phyloP scores from a whole-genome alignment of 2,888 invertebrate species.

The Apamea monoglypha region DNA sequence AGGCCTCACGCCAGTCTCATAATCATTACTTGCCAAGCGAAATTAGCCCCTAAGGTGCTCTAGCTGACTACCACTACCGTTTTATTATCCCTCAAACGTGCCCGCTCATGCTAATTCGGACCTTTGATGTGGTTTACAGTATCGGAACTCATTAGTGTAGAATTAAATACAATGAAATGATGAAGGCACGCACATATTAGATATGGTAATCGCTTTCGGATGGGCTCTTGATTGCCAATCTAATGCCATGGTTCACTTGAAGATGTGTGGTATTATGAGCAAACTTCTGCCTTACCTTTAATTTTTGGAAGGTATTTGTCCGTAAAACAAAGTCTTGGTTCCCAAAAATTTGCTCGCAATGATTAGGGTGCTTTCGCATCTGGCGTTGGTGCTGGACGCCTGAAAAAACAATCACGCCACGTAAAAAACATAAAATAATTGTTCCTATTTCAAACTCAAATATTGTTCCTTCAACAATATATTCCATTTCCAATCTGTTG shows the following conservation, averaged over 20 bases:
- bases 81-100: constrained; percentile 88
- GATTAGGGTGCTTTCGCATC: background rate
- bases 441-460: background rate
- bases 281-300: constrained; percentile 3
- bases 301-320: constrained; percentile 22
- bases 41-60: constrained; percentile 89
- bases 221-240: constrained; percentile 44
- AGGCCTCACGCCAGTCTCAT: constrained; percentile 80
- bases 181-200: constrained; percentile 62
- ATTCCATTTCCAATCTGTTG: constrained; percentile 33
- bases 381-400: background rate
- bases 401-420: background rate
- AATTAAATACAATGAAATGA: constrained; percentile 66
- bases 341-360: background rate
- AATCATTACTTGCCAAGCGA: constrained; percentile 87
- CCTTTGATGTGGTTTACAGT: constrained; percentile 87
- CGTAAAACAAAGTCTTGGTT: background rate
- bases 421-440: background rate
- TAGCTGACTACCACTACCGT: constrained; percentile 84
- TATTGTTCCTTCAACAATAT: constrained; percentile 10
- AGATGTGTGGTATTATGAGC: constrained; percentile 51
- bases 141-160: constrained; percentile 72
- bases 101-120: constrained; percentile 87
- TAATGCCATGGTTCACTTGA: constrained; percentile 46
- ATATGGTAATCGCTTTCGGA: constrained; percentile 62